Conservation (phyloP, 2,888 invertebrate genomes). For the Polydrusus pterygomalis region DNA sequence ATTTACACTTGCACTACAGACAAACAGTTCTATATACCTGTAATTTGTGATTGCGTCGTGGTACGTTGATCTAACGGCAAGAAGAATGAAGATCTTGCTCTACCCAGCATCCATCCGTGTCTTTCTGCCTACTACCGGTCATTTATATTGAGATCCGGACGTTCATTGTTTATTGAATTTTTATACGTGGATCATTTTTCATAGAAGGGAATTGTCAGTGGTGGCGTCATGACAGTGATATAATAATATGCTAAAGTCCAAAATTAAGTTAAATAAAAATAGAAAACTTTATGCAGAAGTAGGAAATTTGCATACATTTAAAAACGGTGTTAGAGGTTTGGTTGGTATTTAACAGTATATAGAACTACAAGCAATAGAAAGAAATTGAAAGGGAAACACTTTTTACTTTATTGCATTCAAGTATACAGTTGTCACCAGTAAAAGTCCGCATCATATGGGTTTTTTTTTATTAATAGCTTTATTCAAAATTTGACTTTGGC, state of each 20-base stretch:
- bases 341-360: not conserved
- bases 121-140: conserved; percentile 38
- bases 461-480: too few species aligned
- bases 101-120: conserved; percentile 28
- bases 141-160: conserved; percentile 30
- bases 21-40: conserved; percentile 27
- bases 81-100: conserved; percentile 30
- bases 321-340: too few species aligned
- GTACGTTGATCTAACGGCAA: conserved; percentile 20
- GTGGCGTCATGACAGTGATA: conserved; percentile 5
- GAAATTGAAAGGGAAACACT: not conserved
- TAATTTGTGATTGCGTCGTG: conserved; percentile 29
- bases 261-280: not conserved
- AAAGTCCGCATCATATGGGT: too few species aligned
- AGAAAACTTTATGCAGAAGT: not conserved
- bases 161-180: conserved; percentile 26
- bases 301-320: too few species aligned
- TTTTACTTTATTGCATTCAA: too few species aligned
- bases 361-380: not conserved
- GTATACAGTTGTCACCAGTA: too few species aligned
- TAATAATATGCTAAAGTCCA: conserved; percentile 1
- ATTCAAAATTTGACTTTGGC: too few species aligned
- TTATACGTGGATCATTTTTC: conserved; percentile 26
- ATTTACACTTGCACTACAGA: conserved; percentile 17
- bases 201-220: conserved; percentile 19